Base-by-base conservation (phyloP, 2,113 vertebrate species). In the Panthera leo region DNA sequence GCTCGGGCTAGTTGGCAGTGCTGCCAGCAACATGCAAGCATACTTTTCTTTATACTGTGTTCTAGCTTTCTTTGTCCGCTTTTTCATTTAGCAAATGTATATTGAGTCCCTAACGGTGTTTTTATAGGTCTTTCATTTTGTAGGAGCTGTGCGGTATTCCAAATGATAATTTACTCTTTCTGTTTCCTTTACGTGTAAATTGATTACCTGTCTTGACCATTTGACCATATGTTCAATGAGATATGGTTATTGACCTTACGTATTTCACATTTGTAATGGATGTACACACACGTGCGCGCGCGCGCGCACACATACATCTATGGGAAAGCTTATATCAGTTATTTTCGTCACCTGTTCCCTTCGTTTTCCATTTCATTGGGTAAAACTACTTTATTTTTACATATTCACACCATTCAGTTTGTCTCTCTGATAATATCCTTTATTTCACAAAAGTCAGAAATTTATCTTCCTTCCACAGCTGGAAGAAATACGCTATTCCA, bases 391-490 rank as follows among this genome's bases (percentile, higher is more conserved):
- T 70, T 70, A 78, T 91, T 94, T 97, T 90, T 94, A 94, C 67
- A 53, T 93, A 71, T 79, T 92, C 91, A 84, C 79, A 61, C 51
- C 85, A 76, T 71, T 88, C 73, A 80, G 12, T 96, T 91, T 85
- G 45, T 95, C 85, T 96, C 85, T 93, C 76, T 68, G 53, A 86
- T 68, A 53, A 13, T 63, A 86, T n/a, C 39, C 55, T 88, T 87
- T 96, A 61, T 96, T 92, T 94, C 61, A 79, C 80, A 94, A 15
- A 39, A 91, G 58, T 58, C 25, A 80, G 31, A 87, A 89, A 48
- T 94, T 86, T 96, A 94, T 86, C 95, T 96, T 94, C 58, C 71
- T 91, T 73, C 67, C 36, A 75, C 68, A 95, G 68, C 91, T 87
- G 76, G 85, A 92, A 85, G 96, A 93, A 92, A 85, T 85, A 55